Evolutionary conservation across 2,797 vertebrate species (phyloP).

Genomic region (Coreius guichenoti): DNA sequence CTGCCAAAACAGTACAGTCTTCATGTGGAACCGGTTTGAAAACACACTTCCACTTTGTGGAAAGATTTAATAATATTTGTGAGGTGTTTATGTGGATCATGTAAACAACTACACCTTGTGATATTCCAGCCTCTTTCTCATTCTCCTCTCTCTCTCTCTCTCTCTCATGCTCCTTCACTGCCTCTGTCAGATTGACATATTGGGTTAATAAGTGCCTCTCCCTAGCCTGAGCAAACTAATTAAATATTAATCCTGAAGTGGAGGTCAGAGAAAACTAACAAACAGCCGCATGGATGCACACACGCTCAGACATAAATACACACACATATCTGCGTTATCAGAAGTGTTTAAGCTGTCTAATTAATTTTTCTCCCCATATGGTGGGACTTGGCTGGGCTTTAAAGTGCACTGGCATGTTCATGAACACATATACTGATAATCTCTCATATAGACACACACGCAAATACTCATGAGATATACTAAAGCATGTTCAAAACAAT

Average conservation of each 20-base stretch:
- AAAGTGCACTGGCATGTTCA: constrained; percentile 30
- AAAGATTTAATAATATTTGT: constrained; percentile 47
- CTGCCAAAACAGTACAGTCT: constrained; percentile 2
- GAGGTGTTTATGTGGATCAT: constrained; percentile 46
- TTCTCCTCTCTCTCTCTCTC: background rate
- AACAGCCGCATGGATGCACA: constrained; percentile 45
- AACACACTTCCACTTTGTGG: constrained; percentile 33
- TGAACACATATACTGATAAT: constrained; percentile 42
- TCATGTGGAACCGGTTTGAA: background rate
- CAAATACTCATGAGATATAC: constrained; percentile 20
- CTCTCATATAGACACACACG: constrained; percentile 15
- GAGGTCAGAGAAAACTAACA: constrained; percentile 56
- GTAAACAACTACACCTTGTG: constrained; percentile 48
- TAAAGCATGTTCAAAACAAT: constrained; percentile 28
- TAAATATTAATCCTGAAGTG: constrained; percentile 59
- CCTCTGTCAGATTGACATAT: constrained; percentile 58
- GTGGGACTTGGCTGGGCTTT: constrained; percentile 17
- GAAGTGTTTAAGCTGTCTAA: constrained; percentile 47
- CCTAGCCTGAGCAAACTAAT: constrained; percentile 55
- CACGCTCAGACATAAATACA: constrained; percentile 36
- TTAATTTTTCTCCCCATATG: constrained; percentile 51
- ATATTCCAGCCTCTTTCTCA: constrained; percentile 20
- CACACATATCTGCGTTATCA: constrained; percentile 36
- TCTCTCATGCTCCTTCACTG: constrained; percentile 17
- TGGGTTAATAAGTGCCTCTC: constrained; percentile 58